A percentile compares a stretch with the other conserved stretches of the same genome.
Conservation (phyloP, 1,140 invertebrate species). For the Pogonognathellus flavescens region DNA sequence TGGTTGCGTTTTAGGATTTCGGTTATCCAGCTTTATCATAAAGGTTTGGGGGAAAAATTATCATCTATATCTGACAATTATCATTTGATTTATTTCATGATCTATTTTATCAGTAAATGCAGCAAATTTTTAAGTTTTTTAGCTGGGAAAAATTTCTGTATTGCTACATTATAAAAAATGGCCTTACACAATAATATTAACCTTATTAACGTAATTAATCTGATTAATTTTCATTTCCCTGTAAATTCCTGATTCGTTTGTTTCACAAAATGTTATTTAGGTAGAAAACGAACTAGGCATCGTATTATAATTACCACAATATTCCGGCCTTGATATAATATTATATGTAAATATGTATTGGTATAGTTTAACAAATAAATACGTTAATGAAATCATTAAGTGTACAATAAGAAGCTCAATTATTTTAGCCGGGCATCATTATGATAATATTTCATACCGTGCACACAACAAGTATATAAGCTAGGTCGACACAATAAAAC, state of each 20-base stretch:
- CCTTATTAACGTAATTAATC: too few relatives aligned
- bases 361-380: not conserved
- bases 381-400: not conserved
- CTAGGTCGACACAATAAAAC: not conserved
- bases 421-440: not conserved
- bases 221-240: not conserved
- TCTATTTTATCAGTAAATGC: too few relatives aligned
- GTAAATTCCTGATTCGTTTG: constrained; percentile 18
- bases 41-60: too few relatives aligned
- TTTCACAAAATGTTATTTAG: not conserved
- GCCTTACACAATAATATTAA: too few relatives aligned
- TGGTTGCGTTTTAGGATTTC: not conserved
- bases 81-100: too few relatives aligned
- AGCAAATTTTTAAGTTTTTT: too few relatives aligned
- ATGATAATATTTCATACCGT: not conserved
- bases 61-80: too few relatives aligned
- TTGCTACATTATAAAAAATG: too few relatives aligned
- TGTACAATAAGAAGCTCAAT: constrained; percentile 16
- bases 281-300: too few relatives aligned
- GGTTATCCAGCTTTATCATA: too few relatives aligned
- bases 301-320: constrained; percentile 18
- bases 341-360: not conserved
- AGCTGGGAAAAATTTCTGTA: too few relatives aligned
- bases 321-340: not conserved
- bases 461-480: not conserved